A percentile compares a stretch with the other conserved stretches of the same genome.
Evolutionary conservation across 2,113 vertebrate genomes (phyloP).

Genomic region (Psophia crepitans): DNA sequence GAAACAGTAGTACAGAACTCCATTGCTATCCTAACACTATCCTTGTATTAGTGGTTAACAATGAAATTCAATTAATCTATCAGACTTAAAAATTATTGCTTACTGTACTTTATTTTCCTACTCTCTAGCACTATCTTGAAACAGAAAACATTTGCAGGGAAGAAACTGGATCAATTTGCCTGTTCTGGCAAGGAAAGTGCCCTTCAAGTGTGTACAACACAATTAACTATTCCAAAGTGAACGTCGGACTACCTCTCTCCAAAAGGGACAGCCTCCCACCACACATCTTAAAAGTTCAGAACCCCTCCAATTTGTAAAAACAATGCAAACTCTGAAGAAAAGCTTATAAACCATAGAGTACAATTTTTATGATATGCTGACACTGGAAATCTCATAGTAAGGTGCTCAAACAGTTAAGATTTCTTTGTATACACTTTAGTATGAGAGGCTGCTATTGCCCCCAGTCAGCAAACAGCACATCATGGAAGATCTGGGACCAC

Average conservation of each 20-base stretch:
- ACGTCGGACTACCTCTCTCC: not conserved
- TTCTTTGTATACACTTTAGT: not conserved
- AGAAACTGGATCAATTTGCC: not conserved
- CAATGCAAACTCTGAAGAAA: not conserved
- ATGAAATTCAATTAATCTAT: not conserved
- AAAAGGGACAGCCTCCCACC: not conserved
- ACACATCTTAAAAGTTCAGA: not conserved
- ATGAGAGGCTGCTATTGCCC: not conserved
- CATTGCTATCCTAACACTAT: not conserved
- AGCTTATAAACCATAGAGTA: not conserved
- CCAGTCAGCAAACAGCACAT: not conserved
- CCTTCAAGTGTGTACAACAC: not conserved
- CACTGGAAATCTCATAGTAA: not conserved
- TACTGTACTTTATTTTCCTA: not conserved
- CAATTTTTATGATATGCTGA: not conserved
- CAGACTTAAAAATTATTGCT: conserved; percentile 2
- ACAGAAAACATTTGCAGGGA: not conserved
- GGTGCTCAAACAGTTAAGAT: not conserved
- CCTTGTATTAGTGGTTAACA: not conserved
- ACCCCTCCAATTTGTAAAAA: not conserved
- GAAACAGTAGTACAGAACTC: not conserved
- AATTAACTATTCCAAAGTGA: not conserved
- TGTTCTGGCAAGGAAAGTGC: not conserved
- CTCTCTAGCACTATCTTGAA: not conserved
- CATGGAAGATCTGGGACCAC: not conserved